Evolutionary conservation across 2,797 vertebrate genomes (phyloP).

Genomic region (Harpagifer antarcticus): DNA sequence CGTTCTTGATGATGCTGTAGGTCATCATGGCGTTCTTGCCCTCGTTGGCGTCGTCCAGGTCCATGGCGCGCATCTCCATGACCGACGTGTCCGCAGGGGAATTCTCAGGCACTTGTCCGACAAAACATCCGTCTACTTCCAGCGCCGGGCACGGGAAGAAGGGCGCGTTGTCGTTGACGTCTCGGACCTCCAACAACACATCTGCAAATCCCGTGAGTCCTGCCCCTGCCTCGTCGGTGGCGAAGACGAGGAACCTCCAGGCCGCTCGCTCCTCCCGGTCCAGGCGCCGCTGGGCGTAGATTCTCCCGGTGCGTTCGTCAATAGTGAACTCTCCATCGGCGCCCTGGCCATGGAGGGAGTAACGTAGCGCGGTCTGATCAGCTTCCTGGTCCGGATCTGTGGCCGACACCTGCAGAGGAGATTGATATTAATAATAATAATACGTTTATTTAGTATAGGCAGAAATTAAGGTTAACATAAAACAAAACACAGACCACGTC

Average conservation of each 20-base stretch:
- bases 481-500: too few relatives aligned
- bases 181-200: constrained; percentile 88
- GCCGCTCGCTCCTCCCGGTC: constrained; percentile 87
- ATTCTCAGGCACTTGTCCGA: constrained; percentile 87
- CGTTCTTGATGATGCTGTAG: constrained; percentile 90
- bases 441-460: not conserved
- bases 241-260: constrained; percentile 92
- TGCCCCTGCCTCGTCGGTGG: constrained; percentile 89
- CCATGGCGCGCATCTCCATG: constrained; percentile 91
- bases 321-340: constrained; percentile 89
- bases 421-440: not conserved
- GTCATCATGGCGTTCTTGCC: constrained; percentile 87
- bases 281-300: constrained; percentile 84
- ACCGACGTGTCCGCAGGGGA: constrained; percentile 89
- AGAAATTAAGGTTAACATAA: too few relatives aligned
- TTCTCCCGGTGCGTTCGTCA: constrained; percentile 85
- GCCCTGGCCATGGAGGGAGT: constrained; percentile 91
- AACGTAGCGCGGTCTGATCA: constrained; percentile 87
- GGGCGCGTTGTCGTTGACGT: constrained; percentile 90
- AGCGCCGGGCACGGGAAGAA: constrained; percentile 86
- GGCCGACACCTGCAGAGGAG: constrained; percentile 87
- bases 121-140: constrained; percentile 85
- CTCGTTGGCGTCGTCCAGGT: constrained; percentile 89
- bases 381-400: constrained; percentile 90
- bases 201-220: constrained; percentile 93